Evolutionary conservation across 2,888 invertebrate species (phyloP).

Genomic region (Hydriomena furcata): DNA sequence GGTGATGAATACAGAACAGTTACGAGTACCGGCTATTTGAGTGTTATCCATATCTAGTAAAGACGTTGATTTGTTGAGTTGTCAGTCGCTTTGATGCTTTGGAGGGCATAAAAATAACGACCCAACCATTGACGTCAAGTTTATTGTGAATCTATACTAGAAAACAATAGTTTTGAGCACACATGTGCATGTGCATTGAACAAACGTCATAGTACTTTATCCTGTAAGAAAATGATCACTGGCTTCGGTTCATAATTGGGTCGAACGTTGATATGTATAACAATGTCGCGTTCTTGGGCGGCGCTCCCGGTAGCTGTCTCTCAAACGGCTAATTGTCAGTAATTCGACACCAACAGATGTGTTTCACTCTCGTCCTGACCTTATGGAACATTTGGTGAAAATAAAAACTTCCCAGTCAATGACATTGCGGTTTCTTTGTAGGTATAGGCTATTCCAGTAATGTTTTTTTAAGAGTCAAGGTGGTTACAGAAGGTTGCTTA

Average conservation of each 20-base stretch:
- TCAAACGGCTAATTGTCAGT: conserved; percentile 64
- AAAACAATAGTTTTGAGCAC: no score
- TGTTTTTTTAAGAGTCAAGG: conserved; percentile 28
- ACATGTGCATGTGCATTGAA: neutral
- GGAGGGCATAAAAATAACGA: neutral
- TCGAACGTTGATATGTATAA: conserved; percentile 18
- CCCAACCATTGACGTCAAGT: neutral
- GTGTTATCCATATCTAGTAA: no score
- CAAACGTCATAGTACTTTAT: neutral
- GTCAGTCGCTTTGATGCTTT: neutral
- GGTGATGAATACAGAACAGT: no score
- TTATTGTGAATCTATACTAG: no score
- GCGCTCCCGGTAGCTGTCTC: conserved; percentile 58
- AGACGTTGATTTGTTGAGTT: conserved; percentile 1
- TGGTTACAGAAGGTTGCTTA: conserved; percentile 7
- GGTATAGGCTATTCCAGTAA: conserved; percentile 21
- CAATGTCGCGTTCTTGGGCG: conserved; percentile 40
- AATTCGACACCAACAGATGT: conserved; percentile 61
- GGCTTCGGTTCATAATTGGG: conserved; percentile 17
- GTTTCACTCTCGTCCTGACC: conserved; percentile 50
- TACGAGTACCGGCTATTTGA: no score
- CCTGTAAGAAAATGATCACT: conserved; percentile 33
- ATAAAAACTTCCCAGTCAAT: conserved; percentile 52
- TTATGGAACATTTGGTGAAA: conserved; percentile 50
- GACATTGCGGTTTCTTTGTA: conserved; percentile 41